These are phyloP conservation scores for Mustelus asterias DNA, from an alignment of 2,113 vertebrate genomes.

Conservation along the genomic window DNA sequence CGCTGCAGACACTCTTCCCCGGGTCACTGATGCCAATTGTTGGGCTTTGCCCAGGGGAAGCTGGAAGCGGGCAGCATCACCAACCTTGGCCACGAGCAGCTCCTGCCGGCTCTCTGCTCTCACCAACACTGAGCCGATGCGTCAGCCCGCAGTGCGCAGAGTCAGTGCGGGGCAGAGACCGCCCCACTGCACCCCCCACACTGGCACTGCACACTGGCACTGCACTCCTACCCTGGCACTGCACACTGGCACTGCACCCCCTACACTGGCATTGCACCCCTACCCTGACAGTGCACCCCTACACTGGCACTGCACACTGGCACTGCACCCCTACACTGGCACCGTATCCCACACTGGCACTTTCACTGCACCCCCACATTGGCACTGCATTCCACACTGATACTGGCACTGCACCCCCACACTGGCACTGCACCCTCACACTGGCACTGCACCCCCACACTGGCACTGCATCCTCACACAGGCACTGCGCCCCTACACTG, in stretches of 20 bases:
- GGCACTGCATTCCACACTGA: background rate
- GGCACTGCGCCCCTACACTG: background rate
- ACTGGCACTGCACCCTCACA: background rate
- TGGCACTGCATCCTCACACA: background rate
- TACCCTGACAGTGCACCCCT: background rate
- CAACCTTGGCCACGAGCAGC: background rate
- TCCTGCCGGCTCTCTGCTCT: background rate
- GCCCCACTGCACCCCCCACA: background rate
- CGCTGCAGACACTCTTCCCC: no score
- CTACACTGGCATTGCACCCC: background rate
- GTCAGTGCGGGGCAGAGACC: background rate
- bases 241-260: background rate
- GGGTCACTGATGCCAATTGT: background rate
- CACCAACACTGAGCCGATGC: background rate
- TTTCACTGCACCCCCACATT: background rate
- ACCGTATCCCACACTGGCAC: background rate
- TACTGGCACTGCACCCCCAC: no score
- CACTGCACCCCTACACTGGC: background rate
- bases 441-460: background rate
- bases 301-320: background rate
- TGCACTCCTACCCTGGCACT: background rate
- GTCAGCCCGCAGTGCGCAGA: slow-evolving; percentile 29
- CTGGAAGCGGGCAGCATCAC: background rate
- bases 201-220: background rate
- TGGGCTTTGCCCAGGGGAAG: background rate